Conservation (phyloP, 2,797 vertebrate species). For the Capromys pilorides region DNA sequence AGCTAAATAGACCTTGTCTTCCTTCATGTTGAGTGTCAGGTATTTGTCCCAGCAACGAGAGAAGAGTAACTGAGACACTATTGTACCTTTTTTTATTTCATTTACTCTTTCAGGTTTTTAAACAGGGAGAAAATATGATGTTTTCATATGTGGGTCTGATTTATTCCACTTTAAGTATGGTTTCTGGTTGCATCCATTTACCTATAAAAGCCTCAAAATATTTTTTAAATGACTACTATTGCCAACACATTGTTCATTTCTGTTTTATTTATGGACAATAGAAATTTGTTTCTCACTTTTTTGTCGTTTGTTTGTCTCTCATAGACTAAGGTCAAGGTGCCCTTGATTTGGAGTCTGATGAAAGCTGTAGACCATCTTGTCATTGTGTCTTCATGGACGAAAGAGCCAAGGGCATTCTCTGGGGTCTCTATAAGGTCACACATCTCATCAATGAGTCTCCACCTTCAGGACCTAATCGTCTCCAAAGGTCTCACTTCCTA, state of each 20-base stretch:
- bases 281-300: not conserved
- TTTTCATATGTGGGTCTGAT: no score
- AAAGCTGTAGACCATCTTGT: not conserved
- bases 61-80: no score
- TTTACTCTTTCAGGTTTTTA: no score
- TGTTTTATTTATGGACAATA: not conserved
- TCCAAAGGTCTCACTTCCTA: not conserved
- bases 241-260: constrained; percentile 15
- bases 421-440: not conserved
- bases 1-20: no score
- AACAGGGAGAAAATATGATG: no score
- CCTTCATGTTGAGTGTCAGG: no score
- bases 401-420: not conserved
- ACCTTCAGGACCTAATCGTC: not conserved
- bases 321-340: not conserved
- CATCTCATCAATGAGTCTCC: not conserved
- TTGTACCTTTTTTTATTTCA: no score
- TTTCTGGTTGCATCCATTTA: no score
- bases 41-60: no score
- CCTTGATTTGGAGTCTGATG: not conserved
- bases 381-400: not conserved
- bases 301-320: not conserved
- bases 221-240: constrained; percentile 2
- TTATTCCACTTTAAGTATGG: no score
- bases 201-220: no score